phyloP scores from a whole-genome alignment of 2,888 invertebrate genomes.

The Coenonympha arcania region DNA sequence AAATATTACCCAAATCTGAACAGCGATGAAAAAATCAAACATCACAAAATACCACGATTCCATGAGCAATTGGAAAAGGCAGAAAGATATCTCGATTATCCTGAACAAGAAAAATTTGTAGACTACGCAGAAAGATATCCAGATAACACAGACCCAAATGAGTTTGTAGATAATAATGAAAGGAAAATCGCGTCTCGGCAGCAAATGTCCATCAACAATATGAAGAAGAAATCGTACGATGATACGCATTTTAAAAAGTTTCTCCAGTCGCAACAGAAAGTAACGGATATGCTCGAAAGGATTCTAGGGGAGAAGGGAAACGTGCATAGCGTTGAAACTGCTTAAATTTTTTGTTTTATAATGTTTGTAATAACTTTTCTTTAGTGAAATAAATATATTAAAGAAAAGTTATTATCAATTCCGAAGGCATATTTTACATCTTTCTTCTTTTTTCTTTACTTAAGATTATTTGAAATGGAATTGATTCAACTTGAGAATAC shows the following conservation, averaged over 20 bases:
- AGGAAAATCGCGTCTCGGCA: constrained; percentile 41
- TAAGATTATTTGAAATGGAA: too few relatives aligned
- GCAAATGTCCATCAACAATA: constrained; percentile 41
- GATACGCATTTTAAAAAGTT: constrained; percentile 55
- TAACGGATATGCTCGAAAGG: constrained; percentile 56
- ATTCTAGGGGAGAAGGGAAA: constrained; percentile 45
- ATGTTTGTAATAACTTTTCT: not conserved
- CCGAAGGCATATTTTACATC: too few relatives aligned
- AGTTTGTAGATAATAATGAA: constrained; percentile 18
- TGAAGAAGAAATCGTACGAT: constrained; percentile 39
- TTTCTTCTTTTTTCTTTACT: too few relatives aligned
- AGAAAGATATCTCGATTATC: constrained; percentile 14
- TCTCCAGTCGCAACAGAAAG: constrained; percentile 58
- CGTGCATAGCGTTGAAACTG: constrained; percentile 41
- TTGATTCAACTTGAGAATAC: too few relatives aligned
- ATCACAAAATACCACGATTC: constrained; percentile 39
- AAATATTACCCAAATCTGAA: constrained; percentile 13
- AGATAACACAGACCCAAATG: constrained; percentile 6
- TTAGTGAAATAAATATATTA: not conserved
- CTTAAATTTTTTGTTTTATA: constrained; percentile 14
- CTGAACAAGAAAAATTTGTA: constrained; percentile 24
- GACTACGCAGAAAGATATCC: constrained; percentile 31
- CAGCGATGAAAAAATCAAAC: constrained; percentile 21
- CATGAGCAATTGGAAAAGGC: constrained; percentile 47
- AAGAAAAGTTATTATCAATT: too few relatives aligned